Evolutionary conservation across 2,888 invertebrate species (phyloP), one percentile per base, ranked within the genome.

Genomic region (Altica lythri): DNA sequence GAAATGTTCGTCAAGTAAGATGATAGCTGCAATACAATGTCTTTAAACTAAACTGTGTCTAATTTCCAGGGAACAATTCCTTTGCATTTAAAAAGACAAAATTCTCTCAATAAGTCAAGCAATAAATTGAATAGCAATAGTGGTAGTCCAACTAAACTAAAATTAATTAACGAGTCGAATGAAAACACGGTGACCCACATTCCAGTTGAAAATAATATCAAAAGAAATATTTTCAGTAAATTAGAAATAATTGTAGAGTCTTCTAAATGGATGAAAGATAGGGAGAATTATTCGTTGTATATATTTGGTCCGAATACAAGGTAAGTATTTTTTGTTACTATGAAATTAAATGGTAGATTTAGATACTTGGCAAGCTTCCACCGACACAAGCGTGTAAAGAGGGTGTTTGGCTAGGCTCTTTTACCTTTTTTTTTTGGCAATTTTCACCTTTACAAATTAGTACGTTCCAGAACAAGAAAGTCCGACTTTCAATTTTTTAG

Each of bases 201-300:
- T 71, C 75, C 30, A 72, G 68, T 73, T 61, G 74, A 75, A 19
- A 73, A 74, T 27, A 61, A 68, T 25, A 29, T 47, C 1, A 34
- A 55, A 42, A 55, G 48, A 32, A 69, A 66, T 37, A 59, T 67
- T 12, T 54, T 80, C 37, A 77, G 80, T 72, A 76, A 81, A 60
- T 73, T 86, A 55, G 80, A 86, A 56, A 80, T 82, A 75, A 79
- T 83, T 63, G 75, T 84, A 35, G 83, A 83, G 63, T 82, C 85
- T 16, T 85, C 85, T 57, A 86, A 86, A 27, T 90, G 89, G 75
- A 84, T 94, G 66, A 89, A 90, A 72, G 90, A 91, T 69, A 85
- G 95, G 67, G 89, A 90, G 64, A 89, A 95, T 72, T 94, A 89
- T 78, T 89, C 97, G 2, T 80, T 98, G 64, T 99, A 95, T 75